Base-by-base conservation (phyloP, 2,113 vertebrate genomes). In the Acrocephalus kingi region DNA sequence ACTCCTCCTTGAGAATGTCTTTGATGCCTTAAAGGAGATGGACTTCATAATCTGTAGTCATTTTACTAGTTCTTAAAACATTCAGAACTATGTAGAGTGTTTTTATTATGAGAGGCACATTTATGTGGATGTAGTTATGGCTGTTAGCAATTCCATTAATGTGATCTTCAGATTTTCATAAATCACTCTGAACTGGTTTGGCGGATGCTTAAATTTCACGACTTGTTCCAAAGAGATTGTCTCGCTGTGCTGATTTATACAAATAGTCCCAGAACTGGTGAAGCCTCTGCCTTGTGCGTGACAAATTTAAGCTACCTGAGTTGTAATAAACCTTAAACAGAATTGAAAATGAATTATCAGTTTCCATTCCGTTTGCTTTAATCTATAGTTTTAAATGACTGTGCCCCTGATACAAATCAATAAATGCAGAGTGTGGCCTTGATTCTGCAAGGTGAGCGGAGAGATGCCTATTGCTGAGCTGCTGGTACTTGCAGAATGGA, bases 51-150 rank as follows among this genome's bases (percentile, higher is more conserved):
- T 94, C 84, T 95, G 94, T 64, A 97, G 90, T 94, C 89, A 91
- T 96, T 94, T 96, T 97, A 94, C 94, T 94, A 71, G 96, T 97
- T 96, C 90, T 95, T 97, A 73, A 54, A 97, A 93, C 96, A 96
- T 96, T 96, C 94, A 88, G 55, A 93, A 90, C 87, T 45, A 46
- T 94, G 82, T 76, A 81, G 90, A 95, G 81, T 87, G 96, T 95
- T 93, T 93, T 96, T 97, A 87, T 93, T 88, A 96, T 77, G 88
- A 95, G 95, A 97, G 93, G 92, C 84, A 96, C 93, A 80, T 97
- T 96, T 88, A 81, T 97, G 94, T 96, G 97, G 89, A 93, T 97
- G 90, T 91, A 95, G 94, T 84, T 93, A 95, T 87, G 91, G 84
- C 82, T 96, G 80, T 95, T 96, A 95, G 93, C 90, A 93, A 94